Evolutionary conservation across 1,140 invertebrate genomes (phyloP).

Genomic region (Argopecten irradians): DNA sequence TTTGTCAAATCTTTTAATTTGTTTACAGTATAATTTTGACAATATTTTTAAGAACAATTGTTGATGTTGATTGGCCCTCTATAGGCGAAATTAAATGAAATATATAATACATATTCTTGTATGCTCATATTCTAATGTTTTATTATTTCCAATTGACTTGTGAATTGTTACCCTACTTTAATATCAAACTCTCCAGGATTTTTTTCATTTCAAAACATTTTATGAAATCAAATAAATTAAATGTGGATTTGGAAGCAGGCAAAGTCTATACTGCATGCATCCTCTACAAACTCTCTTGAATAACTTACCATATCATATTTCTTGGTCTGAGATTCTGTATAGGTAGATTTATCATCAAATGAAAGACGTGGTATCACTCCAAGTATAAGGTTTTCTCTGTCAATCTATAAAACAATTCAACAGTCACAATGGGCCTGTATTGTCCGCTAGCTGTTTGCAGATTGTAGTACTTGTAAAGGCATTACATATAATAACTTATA

Average conservation of each 20-base stretch:
- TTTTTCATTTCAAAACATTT: too few species aligned
- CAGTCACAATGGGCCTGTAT: neutral
- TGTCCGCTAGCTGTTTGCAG: neutral
- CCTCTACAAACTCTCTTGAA: neutral
- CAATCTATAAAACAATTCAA: slow-evolving; percentile 79
- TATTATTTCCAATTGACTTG: too few species aligned
- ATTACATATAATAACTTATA: too few species aligned
- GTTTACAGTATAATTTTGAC: too few species aligned
- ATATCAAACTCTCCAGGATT: too few species aligned
- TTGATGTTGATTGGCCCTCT: too few species aligned
- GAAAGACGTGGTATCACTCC: slow-evolving; percentile 89
- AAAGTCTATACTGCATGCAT: neutral
- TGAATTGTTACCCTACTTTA: too few species aligned
- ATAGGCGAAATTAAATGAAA: neutral
- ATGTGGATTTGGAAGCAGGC: neutral
- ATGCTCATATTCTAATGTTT: too few species aligned
- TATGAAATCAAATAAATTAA: too few species aligned
- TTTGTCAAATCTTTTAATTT: neutral
- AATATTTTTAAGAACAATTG: too few species aligned
- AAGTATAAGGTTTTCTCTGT: slow-evolving; percentile 85
- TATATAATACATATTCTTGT: neutral
- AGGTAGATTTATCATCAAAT: slow-evolving; percentile 96
- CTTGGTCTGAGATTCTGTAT: slow-evolving; percentile 95
- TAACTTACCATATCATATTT: slow-evolving; percentile 88
- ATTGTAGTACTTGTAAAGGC: neutral